phyloP scores from a whole-genome alignment of 2,888 invertebrate genomes.

The Euclidia mi region DNA sequence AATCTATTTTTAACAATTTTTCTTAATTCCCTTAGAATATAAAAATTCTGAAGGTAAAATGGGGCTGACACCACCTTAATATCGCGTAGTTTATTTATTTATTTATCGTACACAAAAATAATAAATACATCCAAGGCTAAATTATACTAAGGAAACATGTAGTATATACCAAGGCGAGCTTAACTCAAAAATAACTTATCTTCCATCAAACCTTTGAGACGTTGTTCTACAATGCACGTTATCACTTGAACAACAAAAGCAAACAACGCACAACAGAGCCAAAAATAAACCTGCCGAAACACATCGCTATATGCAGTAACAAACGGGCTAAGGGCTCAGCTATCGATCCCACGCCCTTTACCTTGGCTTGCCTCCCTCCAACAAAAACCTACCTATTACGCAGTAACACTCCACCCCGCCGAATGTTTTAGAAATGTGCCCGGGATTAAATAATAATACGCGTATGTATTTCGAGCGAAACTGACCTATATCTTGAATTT shows the following conservation, averaged over 20 bases:
- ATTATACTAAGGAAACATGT: too few relatives aligned
- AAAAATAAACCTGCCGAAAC: constrained; percentile 15
- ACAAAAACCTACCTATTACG: constrained; percentile 44
- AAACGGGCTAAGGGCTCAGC: constrained; percentile 28
- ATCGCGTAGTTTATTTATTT: too few relatives aligned
- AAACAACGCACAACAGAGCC: background rate
- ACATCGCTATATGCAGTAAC: constrained; percentile 33
- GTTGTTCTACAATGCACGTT: background rate
- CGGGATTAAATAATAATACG: constrained; percentile 17
- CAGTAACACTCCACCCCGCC: constrained; percentile 23
- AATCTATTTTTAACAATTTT: too few relatives aligned
- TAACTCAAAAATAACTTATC: background rate
- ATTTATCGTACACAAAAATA: too few relatives aligned
- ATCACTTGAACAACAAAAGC: background rate
- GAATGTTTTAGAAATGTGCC: constrained; percentile 18
- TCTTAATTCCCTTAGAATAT: too few relatives aligned
- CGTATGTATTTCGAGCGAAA: constrained; percentile 1
- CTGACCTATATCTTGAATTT: background rate
- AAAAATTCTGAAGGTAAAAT: too few relatives aligned
- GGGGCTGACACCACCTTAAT: too few relatives aligned
- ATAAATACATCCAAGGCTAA: too few relatives aligned
- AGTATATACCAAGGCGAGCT: too few relatives aligned
- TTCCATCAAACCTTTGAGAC: too few relatives aligned
- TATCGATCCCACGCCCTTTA: constrained; percentile 59
- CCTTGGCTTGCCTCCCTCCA: constrained; percentile 49